Conservation (phyloP, 2,888 invertebrate genomes). For the Drosophila ustulata region DNA sequence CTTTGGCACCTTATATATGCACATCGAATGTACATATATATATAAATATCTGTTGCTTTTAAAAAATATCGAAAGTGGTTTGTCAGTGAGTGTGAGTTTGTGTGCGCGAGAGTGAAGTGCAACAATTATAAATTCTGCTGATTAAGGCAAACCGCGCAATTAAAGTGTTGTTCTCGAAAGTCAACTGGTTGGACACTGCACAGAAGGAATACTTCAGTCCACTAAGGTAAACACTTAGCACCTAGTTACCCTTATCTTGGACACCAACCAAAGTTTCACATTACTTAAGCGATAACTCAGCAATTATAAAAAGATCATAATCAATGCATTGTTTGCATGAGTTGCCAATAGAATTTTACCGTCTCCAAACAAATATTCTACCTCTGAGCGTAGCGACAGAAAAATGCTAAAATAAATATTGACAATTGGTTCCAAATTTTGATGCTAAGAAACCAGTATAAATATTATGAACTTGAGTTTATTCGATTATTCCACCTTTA, state of each 20-base stretch:
- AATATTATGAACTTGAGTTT: not conserved
- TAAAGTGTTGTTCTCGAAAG: slow-evolving; percentile 6
- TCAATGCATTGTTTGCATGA: slow-evolving; percentile 24
- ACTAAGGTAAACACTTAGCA: not conserved
- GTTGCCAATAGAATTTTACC: slow-evolving; percentile 40
- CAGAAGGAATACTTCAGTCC: slow-evolving; percentile 29
- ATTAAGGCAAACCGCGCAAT: slow-evolving; percentile 26
- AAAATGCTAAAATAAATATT: slow-evolving; percentile 5
- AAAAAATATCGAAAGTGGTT: slow-evolving; percentile 52
- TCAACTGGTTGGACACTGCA: slow-evolving; percentile 10
- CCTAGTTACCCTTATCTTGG: no score
- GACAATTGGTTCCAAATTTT: not conserved
- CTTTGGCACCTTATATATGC: slow-evolving; percentile 1
- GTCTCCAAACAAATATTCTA: not conserved
- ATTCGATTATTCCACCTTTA: not conserved
- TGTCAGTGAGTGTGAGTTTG: slow-evolving; percentile 9
- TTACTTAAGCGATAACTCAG: slow-evolving; percentile 41
- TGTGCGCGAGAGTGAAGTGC: slow-evolving; percentile 54
- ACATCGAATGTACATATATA: not conserved
- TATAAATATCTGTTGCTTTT: slow-evolving; percentile 31
- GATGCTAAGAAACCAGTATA: not conserved
- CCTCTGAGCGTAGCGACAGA: not conserved
- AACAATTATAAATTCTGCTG: slow-evolving; percentile 44
- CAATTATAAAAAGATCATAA: slow-evolving; percentile 57
- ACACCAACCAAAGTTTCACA: not conserved